phyloP scores from a whole-genome alignment of 2,888 invertebrate genomes.

The Parnassius orleans region DNA sequence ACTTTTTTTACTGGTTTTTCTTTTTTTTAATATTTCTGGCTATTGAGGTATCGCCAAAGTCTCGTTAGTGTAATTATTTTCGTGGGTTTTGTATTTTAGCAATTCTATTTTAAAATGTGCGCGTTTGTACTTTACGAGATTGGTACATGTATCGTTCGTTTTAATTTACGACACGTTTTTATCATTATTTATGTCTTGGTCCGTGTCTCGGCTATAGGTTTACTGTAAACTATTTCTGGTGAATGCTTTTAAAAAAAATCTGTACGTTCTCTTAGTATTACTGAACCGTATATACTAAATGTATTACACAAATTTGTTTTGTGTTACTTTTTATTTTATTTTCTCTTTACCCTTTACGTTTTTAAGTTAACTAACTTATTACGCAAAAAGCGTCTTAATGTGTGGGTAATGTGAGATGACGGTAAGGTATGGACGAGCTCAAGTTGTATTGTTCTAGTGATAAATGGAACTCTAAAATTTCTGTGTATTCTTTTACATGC shows the following conservation, averaged over 20 bases:
- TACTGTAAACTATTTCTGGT: constrained; percentile 13
- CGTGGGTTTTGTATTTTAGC: constrained; percentile 57
- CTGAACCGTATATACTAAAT: neutral
- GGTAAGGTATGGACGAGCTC: constrained; percentile 38
- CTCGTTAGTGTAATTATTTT: constrained; percentile 28
- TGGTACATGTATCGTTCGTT: constrained; percentile 7
- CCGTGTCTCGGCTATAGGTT: constrained; percentile 9
- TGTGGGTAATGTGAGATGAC: constrained; percentile 34
- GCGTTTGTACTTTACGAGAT: constrained; percentile 28
- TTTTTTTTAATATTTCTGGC: neutral
- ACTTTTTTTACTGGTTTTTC: constrained; percentile 1
- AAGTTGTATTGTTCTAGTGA: constrained; percentile 35
- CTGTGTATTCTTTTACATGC: constrained; percentile 28
- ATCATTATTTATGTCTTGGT: constrained; percentile 24
- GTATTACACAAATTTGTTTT: neutral
- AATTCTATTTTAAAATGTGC: constrained; percentile 54
- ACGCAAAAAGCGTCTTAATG: constrained; percentile 29
- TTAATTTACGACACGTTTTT: constrained; percentile 24
- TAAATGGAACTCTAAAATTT: constrained; percentile 31
- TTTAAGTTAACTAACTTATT: constrained; percentile 34
- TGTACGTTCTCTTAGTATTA: constrained; percentile 5
- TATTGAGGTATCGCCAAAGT: neutral
- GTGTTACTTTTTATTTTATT: constrained; percentile 7
- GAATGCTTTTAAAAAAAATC: constrained; percentile 9
- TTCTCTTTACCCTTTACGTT: constrained; percentile 26